These are phyloP conservation scores for Lipotes vexillifer DNA, from an alignment of 2,113 vertebrate genomes.

Conservation along the genomic window DNA sequence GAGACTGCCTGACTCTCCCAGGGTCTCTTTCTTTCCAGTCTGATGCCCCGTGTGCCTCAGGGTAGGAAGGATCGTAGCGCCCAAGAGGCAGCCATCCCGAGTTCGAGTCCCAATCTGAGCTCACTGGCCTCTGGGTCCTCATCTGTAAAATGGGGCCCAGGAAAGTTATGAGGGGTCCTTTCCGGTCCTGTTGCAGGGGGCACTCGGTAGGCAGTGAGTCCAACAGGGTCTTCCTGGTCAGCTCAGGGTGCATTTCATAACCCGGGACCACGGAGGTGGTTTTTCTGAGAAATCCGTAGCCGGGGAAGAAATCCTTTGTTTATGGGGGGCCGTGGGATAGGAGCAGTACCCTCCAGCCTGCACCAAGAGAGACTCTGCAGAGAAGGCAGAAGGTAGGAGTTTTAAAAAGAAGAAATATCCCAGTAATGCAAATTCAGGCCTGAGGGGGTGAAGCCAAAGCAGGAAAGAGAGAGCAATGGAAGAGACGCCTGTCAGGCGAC, in stretches of 20 bases:
- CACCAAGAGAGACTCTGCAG: neutral
- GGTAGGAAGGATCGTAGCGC: neutral
- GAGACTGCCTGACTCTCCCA: neutral
- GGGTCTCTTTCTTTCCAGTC: neutral
- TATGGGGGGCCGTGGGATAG: accelerated
- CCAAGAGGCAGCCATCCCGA: too few relatives aligned
- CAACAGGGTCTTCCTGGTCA: neutral
- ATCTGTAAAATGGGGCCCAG: neutral
- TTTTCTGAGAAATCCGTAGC: slow-evolving; percentile 3
- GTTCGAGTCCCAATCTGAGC: neutral
- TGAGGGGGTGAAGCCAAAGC: neutral
- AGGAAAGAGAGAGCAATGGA: neutral
- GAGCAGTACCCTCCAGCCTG: neutral
- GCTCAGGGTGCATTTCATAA: neutral
- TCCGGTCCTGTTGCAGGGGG: neutral
- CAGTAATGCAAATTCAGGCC: neutral
- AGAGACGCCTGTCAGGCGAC: neutral
- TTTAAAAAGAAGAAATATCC: neutral
- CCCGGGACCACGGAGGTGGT: accelerated
- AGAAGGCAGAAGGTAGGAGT: neutral
- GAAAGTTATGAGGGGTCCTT: neutral
- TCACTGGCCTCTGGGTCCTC: neutral
- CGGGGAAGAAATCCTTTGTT: neutral
- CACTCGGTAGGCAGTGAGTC: accelerated
- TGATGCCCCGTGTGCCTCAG: accelerated